These are phyloP conservation scores for Epinotia bilunana DNA, from an alignment of 2,888 invertebrate genomes.

Conservation along the genomic window DNA sequence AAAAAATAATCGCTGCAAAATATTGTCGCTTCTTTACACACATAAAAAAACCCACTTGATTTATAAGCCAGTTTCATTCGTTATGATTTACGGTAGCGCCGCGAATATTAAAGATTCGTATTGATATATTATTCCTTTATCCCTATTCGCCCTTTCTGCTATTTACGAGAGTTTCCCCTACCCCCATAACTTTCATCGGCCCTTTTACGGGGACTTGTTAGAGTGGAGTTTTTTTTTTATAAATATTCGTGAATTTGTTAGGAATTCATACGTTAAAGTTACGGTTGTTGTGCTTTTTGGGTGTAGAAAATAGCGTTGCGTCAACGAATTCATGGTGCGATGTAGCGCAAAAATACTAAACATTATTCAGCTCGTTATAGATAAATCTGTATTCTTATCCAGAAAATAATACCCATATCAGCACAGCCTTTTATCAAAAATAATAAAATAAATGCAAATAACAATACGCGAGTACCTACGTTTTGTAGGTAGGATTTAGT, in stretches of 20 bases:
- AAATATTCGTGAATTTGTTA: slow-evolving; percentile 60
- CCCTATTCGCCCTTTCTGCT: slow-evolving; percentile 79
- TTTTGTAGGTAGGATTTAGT: too few species aligned
- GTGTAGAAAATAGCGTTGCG: background rate
- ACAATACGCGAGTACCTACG: too few species aligned
- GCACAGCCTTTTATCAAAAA: too few species aligned
- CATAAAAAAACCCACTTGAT: slow-evolving; percentile 68
- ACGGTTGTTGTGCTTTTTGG: slow-evolving; percentile 47
- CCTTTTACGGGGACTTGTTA: slow-evolving; percentile 80
- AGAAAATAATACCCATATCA: too few species aligned
- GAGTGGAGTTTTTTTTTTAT: slow-evolving; percentile 66
- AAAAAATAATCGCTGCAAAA: slow-evolving; percentile 36
- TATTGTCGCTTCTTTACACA: slow-evolving; percentile 41
- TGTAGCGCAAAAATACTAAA: too few species aligned
- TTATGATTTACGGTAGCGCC: slow-evolving; percentile 79
- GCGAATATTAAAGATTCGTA: slow-evolving; percentile 84
- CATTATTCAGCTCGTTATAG: too few species aligned
- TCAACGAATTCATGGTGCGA: background rate
- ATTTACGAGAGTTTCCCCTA: slow-evolving; percentile 80
- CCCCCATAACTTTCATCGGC: slow-evolving; percentile 82
- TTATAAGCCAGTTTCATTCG: slow-evolving; percentile 78
- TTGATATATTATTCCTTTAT: slow-evolving; percentile 85
- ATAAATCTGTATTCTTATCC: too few species aligned
- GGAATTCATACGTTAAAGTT: slow-evolving; percentile 52
- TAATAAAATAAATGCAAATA: too few species aligned